A percentile compares a stretch with the other conserved stretches of the same genome.
Conservation (phyloP, 30 jellyfish, hydroid and myxozoan species). For the Aurelia sp. region DNA sequence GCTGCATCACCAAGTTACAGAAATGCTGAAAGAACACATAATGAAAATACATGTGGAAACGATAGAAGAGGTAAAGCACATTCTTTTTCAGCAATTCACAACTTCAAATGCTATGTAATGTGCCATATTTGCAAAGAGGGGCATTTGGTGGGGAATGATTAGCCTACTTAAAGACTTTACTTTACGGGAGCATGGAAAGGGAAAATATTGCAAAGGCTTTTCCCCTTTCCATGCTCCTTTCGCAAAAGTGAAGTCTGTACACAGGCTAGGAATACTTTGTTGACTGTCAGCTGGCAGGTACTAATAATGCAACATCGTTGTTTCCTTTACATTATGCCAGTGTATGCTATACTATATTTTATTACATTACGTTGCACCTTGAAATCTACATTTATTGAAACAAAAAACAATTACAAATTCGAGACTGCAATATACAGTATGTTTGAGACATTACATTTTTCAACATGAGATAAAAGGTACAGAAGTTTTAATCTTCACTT, state of each 20-base stretch:
- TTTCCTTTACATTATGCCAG: no score
- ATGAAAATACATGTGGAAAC: slow-evolving; percentile 17
- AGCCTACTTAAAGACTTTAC: no score
- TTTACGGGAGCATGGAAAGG: no score
- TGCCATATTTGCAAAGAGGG: not conserved
- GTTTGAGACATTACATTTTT: not conserved
- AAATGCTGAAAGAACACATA: slow-evolving; percentile 25
- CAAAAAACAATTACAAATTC: not conserved
- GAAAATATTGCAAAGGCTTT: no score
- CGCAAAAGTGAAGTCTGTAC: no score
- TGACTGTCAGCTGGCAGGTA: no score
- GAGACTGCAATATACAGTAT: slow-evolving; percentile 2
- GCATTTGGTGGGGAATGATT: no score
- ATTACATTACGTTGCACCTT: not conserved
- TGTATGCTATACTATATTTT: no score
- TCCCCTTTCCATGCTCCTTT: no score
- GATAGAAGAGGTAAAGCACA: slow-evolving; percentile 23
- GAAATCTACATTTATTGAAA: not conserved
- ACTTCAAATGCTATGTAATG: not conserved
- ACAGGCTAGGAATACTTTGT: no score
- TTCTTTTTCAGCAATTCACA: slow-evolving; percentile 1
- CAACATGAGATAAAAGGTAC: not conserved
- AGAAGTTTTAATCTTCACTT: not conserved
- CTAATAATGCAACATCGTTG: no score
- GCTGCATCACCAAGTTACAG: slow-evolving; percentile 27